phyloP scores from a whole-genome alignment of 2,888 invertebrate genomes.

The Andrena trimmerana region DNA sequence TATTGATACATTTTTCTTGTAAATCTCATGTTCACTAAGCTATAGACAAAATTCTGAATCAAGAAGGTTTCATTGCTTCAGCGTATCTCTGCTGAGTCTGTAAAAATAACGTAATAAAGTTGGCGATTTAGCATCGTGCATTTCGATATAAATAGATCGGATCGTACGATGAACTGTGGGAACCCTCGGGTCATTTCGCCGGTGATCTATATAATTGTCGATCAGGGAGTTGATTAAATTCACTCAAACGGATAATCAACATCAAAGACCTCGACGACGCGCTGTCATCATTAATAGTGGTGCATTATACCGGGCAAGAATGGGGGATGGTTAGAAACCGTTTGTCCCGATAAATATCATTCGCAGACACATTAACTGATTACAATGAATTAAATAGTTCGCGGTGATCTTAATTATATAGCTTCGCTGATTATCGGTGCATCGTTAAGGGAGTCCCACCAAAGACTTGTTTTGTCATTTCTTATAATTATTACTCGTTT shows the following conservation, averaged over 20 bases:
- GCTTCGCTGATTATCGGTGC: not conserved
- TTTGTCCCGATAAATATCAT: not conserved
- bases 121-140: not conserved
- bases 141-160: constrained; percentile 6
- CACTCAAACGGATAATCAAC: constrained; percentile 18
- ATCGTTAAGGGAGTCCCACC: not conserved
- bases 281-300: constrained; percentile 6
- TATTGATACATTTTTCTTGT: no score
- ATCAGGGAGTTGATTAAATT: constrained; percentile 42
- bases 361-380: not conserved
- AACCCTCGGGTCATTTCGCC: constrained; percentile 16
- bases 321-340: not conserved
- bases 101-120: not conserved
- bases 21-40: no score
- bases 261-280: constrained; percentile 16
- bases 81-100: no score
- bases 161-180: constrained; percentile 19
- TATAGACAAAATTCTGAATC: no score
- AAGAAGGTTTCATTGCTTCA: no score
- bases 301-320: not conserved
- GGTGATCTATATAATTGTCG: constrained; percentile 25
- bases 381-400: not conserved
- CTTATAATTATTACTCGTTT: no score
- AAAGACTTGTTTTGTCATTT: no score
- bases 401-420: not conserved